Base-by-base conservation (phyloP, 2,797 vertebrate genomes). In the Hirundo rustica region DNA sequence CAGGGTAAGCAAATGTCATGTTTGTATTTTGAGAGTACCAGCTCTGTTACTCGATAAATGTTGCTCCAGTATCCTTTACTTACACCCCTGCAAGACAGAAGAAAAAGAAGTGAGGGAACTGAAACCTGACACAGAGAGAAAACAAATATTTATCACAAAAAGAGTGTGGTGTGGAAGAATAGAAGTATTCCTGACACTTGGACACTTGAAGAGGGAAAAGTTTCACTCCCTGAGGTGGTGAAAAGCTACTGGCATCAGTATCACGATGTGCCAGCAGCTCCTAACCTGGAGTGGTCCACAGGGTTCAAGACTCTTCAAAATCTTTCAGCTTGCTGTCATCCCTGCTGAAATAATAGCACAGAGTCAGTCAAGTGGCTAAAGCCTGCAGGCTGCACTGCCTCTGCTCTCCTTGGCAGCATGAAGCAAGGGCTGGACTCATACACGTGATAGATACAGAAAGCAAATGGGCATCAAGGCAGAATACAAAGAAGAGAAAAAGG, bases 401-500 rank as follows among this genome's bases (percentile, higher is more conserved):
- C 65, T 60, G 22, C 64, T 66, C 82, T 79, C 44, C 51, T 76
- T 45, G 48, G 36, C 8, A 3, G 16, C 38, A 22, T 8, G 3
- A 60, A 70, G 26, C 13, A 16, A 64, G 91, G 62, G 12, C 42
- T 50, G 30, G 65, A n/a, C 8, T 32, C 21, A n/a, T 40, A 22
- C 10, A 3, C 23, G 15, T 9, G 5, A 18, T 85, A 78, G 42
- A 42, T 26, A 25, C 2, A 11, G 36, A 77, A 20, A 57, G 45
- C 18, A 45, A 81, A 64, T 13, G 13, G 26, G 3, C 32, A 10
- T 27, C 38, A 30, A 40, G 36, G 45, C 36, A 48, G 51, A 82
- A 9, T 26, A 19, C 27, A 54, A 58, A 65, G 45, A 73, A 72
- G 7, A 1, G 3, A 0, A 1, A 34, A 85, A 74, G 17, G 18